These are phyloP conservation scores for Rapana venosa DNA, from an alignment of 2,888 invertebrate species.

Conservation along the genomic window DNA sequence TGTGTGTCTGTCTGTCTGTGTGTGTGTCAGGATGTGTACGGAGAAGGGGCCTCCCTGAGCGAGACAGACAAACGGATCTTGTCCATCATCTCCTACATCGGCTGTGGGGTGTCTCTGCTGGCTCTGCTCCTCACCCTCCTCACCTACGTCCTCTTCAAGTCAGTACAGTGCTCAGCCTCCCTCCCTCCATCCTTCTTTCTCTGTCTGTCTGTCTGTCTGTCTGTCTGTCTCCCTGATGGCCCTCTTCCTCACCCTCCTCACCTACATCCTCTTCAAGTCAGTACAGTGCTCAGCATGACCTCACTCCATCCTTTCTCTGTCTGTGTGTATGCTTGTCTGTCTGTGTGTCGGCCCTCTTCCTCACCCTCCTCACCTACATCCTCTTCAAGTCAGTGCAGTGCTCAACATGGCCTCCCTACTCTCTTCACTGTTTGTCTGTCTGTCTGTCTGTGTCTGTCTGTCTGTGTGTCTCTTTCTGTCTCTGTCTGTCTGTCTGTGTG, in stretches of 20 bases:
- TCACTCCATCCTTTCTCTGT: background rate
- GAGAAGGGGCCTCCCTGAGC: conserved; percentile 54
- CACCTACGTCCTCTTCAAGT: conserved; percentile 80
- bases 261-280: background rate
- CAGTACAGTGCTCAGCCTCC: conserved; percentile 37
- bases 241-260: no score
- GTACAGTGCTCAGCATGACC: background rate
- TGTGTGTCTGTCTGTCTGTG: conserved; percentile 32
- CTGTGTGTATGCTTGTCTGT: background rate
- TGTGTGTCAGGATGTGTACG: conserved; percentile 65
- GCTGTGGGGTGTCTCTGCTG: conserved; percentile 79
- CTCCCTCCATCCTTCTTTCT: no score
- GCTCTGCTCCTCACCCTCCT: conserved; percentile 79
- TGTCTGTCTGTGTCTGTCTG: background rate
- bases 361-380: background rate
- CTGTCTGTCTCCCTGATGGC: background rate
- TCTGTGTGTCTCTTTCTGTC: background rate
- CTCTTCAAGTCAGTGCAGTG: background rate
- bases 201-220: background rate
- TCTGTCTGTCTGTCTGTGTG: background rate
- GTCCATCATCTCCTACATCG: conserved; percentile 79
- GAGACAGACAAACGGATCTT: conserved; percentile 70
- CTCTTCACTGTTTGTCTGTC: background rate
- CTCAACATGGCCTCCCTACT: background rate
- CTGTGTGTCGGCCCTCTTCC: no score